Base-by-base conservation (phyloP, 1,140 invertebrate species). In the Drosophila suzukii region DNA sequence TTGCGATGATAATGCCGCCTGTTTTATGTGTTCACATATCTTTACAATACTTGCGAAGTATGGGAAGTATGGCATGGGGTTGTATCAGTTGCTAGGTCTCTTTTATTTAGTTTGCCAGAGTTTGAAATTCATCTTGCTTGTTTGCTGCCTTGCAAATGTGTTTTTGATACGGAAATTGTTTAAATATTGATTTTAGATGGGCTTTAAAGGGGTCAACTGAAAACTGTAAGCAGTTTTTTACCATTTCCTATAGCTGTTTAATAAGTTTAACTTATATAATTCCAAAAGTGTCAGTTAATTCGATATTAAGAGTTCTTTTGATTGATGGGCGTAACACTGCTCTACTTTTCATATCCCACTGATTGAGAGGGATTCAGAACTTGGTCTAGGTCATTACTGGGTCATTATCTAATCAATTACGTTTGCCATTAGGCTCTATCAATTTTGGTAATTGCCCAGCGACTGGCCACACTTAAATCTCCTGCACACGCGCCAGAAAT, bases 1-100 rank as follows among this genome's bases (percentile, higher is more conserved):
- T 89, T 78, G 84, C 61, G 50, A 84, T 86, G 77, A 91, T 91
- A 81, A 89, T 89, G 85, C 84, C 67, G 85, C 70, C 63, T 65
- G 84, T 83, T 88, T 88, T 88, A 84, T 88, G 77, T 88, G 76
- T 61, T 53, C 83, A 57, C 79, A 83, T 88, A 88, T 88, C 84
- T 81, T 65, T 58, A 62, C 53, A 62, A 51, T 75, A 77, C 74
- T 75, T 62, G 74, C 12, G 7, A 13, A 24, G 41, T 12, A 8
- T 7, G 57, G 24, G 27, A 55, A 0, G 49, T 41, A 4, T 20
- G 41, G 15, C 27, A 27, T 27, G 15, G 15, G 34, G 24, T 30
- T 49, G 36, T 74, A 56, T 73, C 58, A 60, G 34, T 63, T 59
- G 47, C 55, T 51, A 51, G 50, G 57, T 24, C 44, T 44, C 38